A percentile compares a stretch with the other conserved stretches of the same genome.
Evolutionary conservation across 2,797 vertebrate species (phyloP).

Genomic region (Gallinago nigripennis): DNA sequence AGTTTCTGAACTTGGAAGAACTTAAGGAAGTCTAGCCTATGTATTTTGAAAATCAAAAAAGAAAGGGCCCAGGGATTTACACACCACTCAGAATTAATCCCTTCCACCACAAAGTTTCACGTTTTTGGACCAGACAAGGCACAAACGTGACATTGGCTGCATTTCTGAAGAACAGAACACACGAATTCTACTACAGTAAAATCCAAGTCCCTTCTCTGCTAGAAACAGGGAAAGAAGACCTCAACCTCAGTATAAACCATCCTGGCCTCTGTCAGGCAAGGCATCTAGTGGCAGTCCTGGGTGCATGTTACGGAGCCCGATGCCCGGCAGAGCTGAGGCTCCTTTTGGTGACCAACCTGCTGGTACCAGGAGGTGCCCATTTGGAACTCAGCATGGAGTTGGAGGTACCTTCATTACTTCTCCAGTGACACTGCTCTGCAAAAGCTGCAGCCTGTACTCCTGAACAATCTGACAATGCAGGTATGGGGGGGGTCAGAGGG

Average conservation of each 20-base stretch:
- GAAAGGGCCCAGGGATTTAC: neutral
- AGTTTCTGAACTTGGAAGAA: neutral
- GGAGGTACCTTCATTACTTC: neutral
- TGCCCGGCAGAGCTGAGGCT: rapidly evolving
- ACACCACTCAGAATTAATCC: neutral
- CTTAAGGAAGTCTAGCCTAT: neutral
- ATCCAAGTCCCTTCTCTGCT: neutral
- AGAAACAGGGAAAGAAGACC: neutral
- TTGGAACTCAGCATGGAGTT: neutral
- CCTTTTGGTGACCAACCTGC: neutral
- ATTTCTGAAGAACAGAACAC: neutral
- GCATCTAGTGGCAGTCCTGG: neutral
- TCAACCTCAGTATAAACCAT: neutral
- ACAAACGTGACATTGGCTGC: neutral
- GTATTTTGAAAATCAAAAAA: neutral
- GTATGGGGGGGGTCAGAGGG: too few relatives aligned
- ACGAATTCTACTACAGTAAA: neutral
- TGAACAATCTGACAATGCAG: neutral
- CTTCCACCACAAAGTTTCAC: neutral
- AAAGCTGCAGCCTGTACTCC: neutral
- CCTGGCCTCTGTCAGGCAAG: neutral
- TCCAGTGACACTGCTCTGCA: neutral
- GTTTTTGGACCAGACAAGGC: neutral
- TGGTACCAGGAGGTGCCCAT: neutral
- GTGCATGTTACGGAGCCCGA: rapidly evolving